A percentile compares a stretch with the other conserved stretches of the same genome.
These are phyloP conservation scores for Petaurus breviceps DNA, from an alignment of 2,113 vertebrate genomes.

Conservation along the genomic window DNA sequence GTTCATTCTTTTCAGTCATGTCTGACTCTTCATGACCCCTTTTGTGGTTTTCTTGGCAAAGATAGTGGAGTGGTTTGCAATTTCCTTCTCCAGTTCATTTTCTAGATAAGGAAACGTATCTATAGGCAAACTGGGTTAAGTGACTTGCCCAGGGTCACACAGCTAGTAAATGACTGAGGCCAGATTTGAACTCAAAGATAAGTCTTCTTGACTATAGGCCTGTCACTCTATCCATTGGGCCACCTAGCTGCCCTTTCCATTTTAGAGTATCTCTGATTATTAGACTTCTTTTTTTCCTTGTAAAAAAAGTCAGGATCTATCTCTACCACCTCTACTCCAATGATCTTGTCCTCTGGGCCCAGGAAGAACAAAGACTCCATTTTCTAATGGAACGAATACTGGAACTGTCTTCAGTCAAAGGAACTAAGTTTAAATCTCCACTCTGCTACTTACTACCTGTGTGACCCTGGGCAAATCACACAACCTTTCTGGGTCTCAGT, in stretches of 20 bases:
- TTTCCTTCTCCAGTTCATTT: too few relatives aligned
- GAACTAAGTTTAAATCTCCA: not conserved
- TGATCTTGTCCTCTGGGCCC: not conserved
- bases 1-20: not conserved
- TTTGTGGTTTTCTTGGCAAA: not conserved
- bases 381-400: not conserved
- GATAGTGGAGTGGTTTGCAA: too few relatives aligned
- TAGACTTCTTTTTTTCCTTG: not conserved
- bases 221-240: not conserved
- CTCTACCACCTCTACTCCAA: not conserved
- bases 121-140: too few relatives aligned
- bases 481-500: not conserved
- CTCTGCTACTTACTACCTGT: not conserved
- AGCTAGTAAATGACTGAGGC: too few relatives aligned
- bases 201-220: not conserved
- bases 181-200: not conserved
- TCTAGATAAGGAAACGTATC: too few relatives aligned
- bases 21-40: not conserved
- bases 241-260: not conserved
- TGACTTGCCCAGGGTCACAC: too few relatives aligned
- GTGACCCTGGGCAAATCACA: not conserved
- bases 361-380: not conserved
- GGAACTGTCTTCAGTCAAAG: not conserved
- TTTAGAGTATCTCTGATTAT: not conserved
- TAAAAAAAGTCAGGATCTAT: not conserved